Evolutionary conservation across 2,888 invertebrate genomes (phyloP), one percentile per base, ranked within the genome.

Genomic region (Drosophila multiciliata): DNA sequence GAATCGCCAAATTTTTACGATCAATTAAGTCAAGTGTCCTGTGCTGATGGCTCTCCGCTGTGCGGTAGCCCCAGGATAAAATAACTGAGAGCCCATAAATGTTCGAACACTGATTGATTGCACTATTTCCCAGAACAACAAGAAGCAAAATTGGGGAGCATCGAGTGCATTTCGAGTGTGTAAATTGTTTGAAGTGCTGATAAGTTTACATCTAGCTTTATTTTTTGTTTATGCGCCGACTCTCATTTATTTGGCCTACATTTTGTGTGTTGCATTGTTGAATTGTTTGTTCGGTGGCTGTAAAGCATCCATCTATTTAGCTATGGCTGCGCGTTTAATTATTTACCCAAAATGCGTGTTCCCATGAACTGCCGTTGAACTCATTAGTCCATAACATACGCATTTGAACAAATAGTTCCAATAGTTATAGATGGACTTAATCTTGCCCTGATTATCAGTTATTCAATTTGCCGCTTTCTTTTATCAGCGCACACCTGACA

Each of bases 331-430:
- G 26, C 61, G 63, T 76, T 71, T 77, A 72, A 67, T 68, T 75
- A 72, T 69, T 68, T 75, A 49, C 71, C 65, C 78, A 72, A 61
- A 61, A 55, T 67, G 64, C 49, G 45, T 50, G 59, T 70, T 75
- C 59, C 61, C 73, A 71, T 86, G 81, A 88, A 74, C 84, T 83
- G 89, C 65, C 77, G 78, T 70, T 83, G 83, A 88, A 88, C 83
- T 66, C 65, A n/a, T 23, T 36, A 57, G 55, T 65, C 55, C 26
- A 60, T 3, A 26, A 59, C 57, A 58, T 54, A 59, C 53, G 29
- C 70, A 60, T 26, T 60, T 66, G 5, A 40, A 48, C 75, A 78
- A 74, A 62, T 73, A 73, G 53, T 61, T 64, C 17, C 11, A 40
- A 33, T 32, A 20, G 32, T 20, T 40, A n/a, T 55, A 26, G n/a